phyloP scores from a whole-genome alignment of 1,140 invertebrate species.

The Drosophila pectinifera region DNA sequence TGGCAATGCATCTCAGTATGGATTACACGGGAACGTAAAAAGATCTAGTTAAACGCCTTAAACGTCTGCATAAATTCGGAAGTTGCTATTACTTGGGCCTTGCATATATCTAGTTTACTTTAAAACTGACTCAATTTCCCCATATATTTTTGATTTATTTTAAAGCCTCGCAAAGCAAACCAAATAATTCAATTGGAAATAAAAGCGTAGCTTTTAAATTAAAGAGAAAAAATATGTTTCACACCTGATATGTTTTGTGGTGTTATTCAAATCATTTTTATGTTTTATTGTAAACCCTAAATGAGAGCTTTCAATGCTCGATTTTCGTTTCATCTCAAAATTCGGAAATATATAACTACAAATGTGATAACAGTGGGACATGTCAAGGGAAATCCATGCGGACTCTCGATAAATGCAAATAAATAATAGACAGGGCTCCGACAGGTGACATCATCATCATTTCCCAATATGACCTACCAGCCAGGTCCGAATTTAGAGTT shows the following conservation, averaged over 20 bases:
- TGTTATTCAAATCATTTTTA: not conserved
- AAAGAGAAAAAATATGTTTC: not conserved
- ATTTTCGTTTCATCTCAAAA: slow-evolving; percentile 1
- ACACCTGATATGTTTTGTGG: slow-evolving; percentile 2
- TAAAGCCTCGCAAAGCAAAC: not conserved
- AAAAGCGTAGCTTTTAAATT: not conserved
- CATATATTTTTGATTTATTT: not conserved
- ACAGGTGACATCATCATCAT: slow-evolving; percentile 3
- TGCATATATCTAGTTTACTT: not conserved
- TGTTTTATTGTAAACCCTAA: not conserved
- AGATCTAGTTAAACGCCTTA: not conserved
- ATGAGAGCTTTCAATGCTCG: not conserved
- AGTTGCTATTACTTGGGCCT: not conserved
- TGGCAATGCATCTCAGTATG: slow-evolving; percentile 11
- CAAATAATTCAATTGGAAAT: not conserved
- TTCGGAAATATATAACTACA: not conserved
- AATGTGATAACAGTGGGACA: no score
- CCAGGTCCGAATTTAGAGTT: not conserved
- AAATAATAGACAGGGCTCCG: slow-evolving; percentile 5
- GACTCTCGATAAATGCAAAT: not conserved
- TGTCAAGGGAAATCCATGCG: not conserved
- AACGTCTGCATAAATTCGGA: not conserved
- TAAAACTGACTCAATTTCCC: not conserved
- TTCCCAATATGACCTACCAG: not conserved
- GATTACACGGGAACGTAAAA: slow-evolving; percentile 13